Evolutionary conservation across 2,113 vertebrate species (phyloP).

Genomic region (Pica pica): DNA sequence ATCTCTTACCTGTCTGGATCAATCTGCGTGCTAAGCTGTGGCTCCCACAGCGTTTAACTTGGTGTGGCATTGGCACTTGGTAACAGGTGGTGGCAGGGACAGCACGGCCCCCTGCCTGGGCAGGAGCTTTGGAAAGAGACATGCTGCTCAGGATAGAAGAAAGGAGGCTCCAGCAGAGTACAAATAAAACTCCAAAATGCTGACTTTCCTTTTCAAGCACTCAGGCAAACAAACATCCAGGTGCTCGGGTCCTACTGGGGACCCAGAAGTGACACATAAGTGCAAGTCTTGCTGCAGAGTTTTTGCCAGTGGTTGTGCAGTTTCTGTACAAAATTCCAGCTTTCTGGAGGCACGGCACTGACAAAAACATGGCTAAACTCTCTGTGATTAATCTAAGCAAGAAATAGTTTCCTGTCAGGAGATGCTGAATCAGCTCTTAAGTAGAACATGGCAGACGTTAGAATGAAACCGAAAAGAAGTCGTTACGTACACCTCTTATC

Average conservation of each 20-base stretch:
- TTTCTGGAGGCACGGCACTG: neutral
- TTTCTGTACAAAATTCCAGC: neutral
- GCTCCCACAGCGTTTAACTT: accelerated
- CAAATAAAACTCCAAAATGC: neutral
- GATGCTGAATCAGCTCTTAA: neutral
- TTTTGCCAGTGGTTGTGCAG: neutral
- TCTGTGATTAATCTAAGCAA: neutral
- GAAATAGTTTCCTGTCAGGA: neutral
- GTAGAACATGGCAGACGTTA: neutral
- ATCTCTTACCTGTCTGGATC: neutral
- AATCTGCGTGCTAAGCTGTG: accelerated
- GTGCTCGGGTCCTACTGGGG: accelerated
- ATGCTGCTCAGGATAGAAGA: neutral
- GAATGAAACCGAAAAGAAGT: neutral
- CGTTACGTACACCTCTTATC: accelerated
- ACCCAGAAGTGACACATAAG: neutral
- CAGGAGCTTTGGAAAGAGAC: neutral
- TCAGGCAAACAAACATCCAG: neutral
- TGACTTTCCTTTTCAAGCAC: neutral
- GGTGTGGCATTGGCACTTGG: accelerated
- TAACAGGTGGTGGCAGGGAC: neutral
- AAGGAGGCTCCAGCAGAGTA: neutral
- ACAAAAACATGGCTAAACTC: neutral
- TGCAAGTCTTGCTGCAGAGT: neutral
- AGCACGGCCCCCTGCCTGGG: neutral